These are phyloP conservation scores for Lymantria monacha DNA, from an alignment of 2,888 invertebrate genomes.

Conservation along the genomic window DNA sequence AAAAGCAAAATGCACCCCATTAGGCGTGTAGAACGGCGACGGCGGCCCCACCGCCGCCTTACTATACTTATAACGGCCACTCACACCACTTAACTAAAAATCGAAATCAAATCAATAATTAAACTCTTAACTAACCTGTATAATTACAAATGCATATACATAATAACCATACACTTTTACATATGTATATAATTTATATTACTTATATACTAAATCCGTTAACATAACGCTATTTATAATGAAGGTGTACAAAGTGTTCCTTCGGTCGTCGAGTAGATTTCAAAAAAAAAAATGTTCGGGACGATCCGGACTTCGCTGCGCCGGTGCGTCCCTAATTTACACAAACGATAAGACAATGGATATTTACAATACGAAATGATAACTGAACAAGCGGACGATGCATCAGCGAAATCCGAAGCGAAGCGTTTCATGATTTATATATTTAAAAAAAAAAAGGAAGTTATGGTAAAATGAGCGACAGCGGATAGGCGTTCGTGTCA, in stretches of 20 bases:
- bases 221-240: conserved; percentile 36
- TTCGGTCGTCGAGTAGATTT: conserved; percentile 26
- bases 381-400: conserved; percentile 33
- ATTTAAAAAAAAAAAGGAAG: background rate
- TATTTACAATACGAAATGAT: conserved; percentile 44
- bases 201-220: conserved; percentile 41
- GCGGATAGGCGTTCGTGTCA: background rate
- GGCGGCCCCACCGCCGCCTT: conserved; percentile 15
- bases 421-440: conserved; percentile 10
- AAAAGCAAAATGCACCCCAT: conserved; percentile 15
- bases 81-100: conserved; percentile 55
- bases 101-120: conserved; percentile 69
- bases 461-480: background rate
- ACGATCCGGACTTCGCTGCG: conserved; percentile 42
- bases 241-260: conserved; percentile 23
- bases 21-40: conserved; percentile 17
- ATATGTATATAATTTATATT: conserved; percentile 64
- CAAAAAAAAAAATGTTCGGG: conserved; percentile 2
- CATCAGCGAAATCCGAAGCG: conserved; percentile 50
- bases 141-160: conserved; percentile 81
- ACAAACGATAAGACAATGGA: conserved; percentile 39
- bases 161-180: conserved; percentile 74
- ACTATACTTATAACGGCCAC: conserved; percentile 44
- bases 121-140: conserved; percentile 71
- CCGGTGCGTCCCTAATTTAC: conserved; percentile 14